Evolutionary conservation across 2,113 vertebrate species (phyloP).

Genomic region (Grammomys surdaster): DNA sequence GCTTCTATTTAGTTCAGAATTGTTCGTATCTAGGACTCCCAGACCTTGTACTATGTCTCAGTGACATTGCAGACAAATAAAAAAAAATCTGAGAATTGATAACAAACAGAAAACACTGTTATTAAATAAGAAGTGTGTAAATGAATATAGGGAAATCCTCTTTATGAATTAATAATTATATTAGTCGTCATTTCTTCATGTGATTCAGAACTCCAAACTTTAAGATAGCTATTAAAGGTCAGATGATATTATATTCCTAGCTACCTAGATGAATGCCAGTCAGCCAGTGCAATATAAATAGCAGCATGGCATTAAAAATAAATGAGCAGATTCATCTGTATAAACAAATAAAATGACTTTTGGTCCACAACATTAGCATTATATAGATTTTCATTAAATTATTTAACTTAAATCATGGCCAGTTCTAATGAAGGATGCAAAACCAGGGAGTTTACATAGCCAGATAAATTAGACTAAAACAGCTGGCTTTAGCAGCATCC

Average conservation of each 20-base stretch:
- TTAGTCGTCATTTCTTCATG: slow-evolving; percentile 51
- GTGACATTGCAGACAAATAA: neutral
- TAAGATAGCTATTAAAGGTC: slow-evolving; percentile 36
- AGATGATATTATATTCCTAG: slow-evolving; percentile 52
- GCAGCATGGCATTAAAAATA: slow-evolving; percentile 63
- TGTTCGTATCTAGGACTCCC: neutral
- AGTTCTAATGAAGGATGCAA: slow-evolving; percentile 27
- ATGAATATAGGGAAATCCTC: slow-evolving; percentile 40
- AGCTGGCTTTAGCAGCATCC: neutral
- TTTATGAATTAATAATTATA: slow-evolving; percentile 64
- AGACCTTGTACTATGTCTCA: slow-evolving; percentile 20
- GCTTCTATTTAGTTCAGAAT: neutral
- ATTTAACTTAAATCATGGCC: slow-evolving; percentile 53
- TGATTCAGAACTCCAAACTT: slow-evolving; percentile 42
- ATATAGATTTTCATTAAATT: slow-evolving; percentile 65
- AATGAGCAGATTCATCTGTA: slow-evolving; percentile 61
- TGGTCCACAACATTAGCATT: slow-evolving; percentile 37
- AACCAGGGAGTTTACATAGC: neutral
- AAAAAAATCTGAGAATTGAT: slow-evolving; percentile 56
- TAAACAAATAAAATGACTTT: slow-evolving; percentile 74
- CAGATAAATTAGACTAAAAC: slow-evolving; percentile 56
- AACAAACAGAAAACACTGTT: slow-evolving; percentile 36
- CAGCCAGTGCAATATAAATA: slow-evolving; percentile 41
- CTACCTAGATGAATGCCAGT: slow-evolving; percentile 48
- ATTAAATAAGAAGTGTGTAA: slow-evolving; percentile 5